Percentiles rank a stretch among this genome's conserved stretches.
Evolutionary conservation across 1,140 invertebrate species (phyloP).

Genomic region (Samia ricini): DNA sequence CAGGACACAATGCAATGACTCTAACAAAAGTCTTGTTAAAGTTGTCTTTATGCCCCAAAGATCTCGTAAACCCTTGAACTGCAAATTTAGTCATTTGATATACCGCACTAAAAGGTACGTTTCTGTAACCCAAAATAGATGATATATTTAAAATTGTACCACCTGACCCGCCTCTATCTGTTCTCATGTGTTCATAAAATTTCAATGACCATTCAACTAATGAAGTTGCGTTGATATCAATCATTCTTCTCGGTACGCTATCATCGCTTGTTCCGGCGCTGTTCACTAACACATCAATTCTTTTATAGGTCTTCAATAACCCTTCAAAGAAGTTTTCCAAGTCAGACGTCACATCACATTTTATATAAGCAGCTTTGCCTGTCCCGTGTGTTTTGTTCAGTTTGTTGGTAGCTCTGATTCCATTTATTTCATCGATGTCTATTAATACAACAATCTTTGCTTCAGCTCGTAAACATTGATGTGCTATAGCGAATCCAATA

Average conservation of each 20-base stretch:
- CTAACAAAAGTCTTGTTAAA: constrained; percentile 74
- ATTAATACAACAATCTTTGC: background rate
- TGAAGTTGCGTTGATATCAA: constrained; percentile 52
- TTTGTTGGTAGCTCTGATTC: constrained; percentile 43
- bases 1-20: constrained; percentile 73
- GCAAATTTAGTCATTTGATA: constrained; percentile 83
- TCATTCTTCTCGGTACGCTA: constrained; percentile 52
- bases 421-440: constrained; percentile 19
- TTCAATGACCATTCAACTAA: constrained; percentile 53
- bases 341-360: constrained; percentile 71
- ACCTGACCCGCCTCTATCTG: constrained; percentile 79
- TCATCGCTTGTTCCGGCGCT: constrained; percentile 80
- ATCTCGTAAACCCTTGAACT: constrained; percentile 70
- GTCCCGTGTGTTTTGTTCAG: constrained; percentile 70
- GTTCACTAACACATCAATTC: constrained; percentile 81
- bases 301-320: constrained; percentile 54
- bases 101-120: constrained; percentile 78
- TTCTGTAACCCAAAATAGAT: constrained; percentile 79
- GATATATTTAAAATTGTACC: constrained; percentile 82
- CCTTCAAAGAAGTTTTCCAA: constrained; percentile 51
- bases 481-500: constrained; percentile 4
- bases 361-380: constrained; percentile 62
- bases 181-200: constrained; percentile 76
- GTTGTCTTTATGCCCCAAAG: constrained; percentile 71
- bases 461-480: background rate